Evolutionary conservation across 2,888 invertebrate species (phyloP), one percentile per base, ranked within the genome.

Genomic region (Bombyx huttoni): DNA sequence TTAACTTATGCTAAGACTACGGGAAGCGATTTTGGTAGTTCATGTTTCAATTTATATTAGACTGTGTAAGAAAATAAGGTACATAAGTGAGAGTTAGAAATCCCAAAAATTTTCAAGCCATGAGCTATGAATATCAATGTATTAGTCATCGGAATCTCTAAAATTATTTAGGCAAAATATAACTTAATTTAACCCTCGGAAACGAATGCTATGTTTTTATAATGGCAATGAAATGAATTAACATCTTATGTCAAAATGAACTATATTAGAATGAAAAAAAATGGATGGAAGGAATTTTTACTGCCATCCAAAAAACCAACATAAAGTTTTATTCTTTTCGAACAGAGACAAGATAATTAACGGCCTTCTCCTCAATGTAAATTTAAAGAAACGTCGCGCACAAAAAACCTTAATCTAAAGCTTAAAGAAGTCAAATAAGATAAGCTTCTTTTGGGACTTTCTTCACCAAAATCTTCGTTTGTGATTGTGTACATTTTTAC

Each of bases 221-320:
- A 48, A 40, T 56, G 54, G 52, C 56, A 67, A 64, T 61, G 67
- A 60, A 65, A 67, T 74, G 70, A 12, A 40, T 40, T 40, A 40
- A 40, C 40, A 12, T 40, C 40, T 8, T 12, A 1, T 40, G 40
- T 40, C 40, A 40, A 40, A 40, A 8, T 12, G 40, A 40, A 40
- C 8, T 7, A 40, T 70, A 75, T 75, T 75, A 76, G 73, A 72
- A 70, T 64, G 68, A 74, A 74, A 78, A 77, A 78, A 71, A 73
- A 67, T 64, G 68, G 62, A 67, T 58, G 56, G 71, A 68, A 81
- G 73, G 78, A 82, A 79, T 81, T 81, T 84, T 85, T 81, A 85
- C 78, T 68, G 61, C 70, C 65, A 60, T 70, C 69, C 68, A 58
- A 70, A 76, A 78, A 73, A 62, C 53, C 70, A 65, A 75, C 76